Base-by-base conservation (phyloP, 2,888 invertebrate species). In the Ecdyonurus torrentis region DNA sequence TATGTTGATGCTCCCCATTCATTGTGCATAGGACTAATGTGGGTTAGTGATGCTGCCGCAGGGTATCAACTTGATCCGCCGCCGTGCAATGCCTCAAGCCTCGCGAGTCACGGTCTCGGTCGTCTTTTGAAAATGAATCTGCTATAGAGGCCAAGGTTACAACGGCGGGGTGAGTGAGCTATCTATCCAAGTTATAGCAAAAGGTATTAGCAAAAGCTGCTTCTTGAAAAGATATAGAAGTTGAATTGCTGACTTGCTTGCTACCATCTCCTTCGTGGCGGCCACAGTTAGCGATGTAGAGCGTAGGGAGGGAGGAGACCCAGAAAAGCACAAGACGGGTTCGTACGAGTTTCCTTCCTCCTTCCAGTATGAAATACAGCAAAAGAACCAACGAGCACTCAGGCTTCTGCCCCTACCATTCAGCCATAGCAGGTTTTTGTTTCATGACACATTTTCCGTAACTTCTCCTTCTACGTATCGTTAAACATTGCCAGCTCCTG, bases 131-230 rank as follows among this genome's bases (percentile, higher is more conserved):
- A 55, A 55, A 55, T 55, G 55, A 55, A 55, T 55, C 55, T 55
- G 55, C 55, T 55, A 55, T 55, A 55, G 55, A 55, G 55, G 55
- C 55, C 55, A 55, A 55, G 55, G 55, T 55, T 55, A 55, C 37
- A 37, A 15, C 37, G 37, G 37, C 37, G 37, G 37, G 37, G 37
- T 37, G 37, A 37, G 37, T 37, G 37, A 37, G 37, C 37, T 15
- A n/a, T n/a, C n/a, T n/a, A n/a, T n/a, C n/a, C n/a, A n/a, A n/a
- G n/a, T n/a, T n/a, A n/a, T n/a, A n/a, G n/a, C n/a, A n/a, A n/a
- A n/a, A n/a, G n/a, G n/a, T n/a, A n/a, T n/a, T n/a, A n/a, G n/a
- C n/a, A n/a, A n/a, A n/a, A n/a, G n/a, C n/a, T n/a, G n/a, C n/a
- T n/a, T n/a, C n/a, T n/a, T n/a, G n/a, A n/a, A n/a, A n/a, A n/a